Conservation (phyloP, 2,113 vertebrate genomes). For the Indicator indicator region DNA sequence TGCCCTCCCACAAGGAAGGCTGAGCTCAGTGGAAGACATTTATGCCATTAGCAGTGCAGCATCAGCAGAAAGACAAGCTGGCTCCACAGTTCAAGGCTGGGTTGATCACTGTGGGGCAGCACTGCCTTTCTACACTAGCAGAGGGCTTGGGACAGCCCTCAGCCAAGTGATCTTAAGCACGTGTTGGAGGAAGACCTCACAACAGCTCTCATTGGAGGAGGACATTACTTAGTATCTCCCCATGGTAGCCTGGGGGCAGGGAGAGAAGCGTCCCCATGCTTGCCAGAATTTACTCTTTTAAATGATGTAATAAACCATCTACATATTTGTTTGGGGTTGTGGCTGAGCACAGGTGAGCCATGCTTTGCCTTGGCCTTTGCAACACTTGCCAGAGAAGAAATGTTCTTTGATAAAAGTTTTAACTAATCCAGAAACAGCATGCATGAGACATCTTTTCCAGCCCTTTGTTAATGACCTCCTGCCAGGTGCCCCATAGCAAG, state of each 20-base stretch:
- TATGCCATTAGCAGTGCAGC: background rate
- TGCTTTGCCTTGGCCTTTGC: background rate
- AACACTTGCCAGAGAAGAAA: background rate
- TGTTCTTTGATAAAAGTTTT: background rate
- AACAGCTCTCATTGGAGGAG: background rate
- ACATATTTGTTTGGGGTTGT: background rate
- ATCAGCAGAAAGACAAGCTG: conserved; percentile 5
- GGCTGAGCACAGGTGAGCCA: background rate
- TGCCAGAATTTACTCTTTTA: conserved; percentile 35
- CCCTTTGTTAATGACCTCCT: background rate
- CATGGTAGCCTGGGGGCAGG: background rate
- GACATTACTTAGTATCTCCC: background rate
- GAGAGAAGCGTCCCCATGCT: conserved; percentile 34
- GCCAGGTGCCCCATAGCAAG: background rate
- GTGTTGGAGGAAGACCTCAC: background rate
- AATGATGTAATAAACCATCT: conserved; percentile 36
- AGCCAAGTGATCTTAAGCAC: background rate
- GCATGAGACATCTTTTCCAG: background rate
- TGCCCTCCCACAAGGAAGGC: background rate
- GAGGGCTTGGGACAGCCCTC: background rate
- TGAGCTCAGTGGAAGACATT: background rate
- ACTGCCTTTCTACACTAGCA: background rate
- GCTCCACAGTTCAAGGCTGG: background rate
- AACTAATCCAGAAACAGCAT: background rate
- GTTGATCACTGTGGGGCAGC: background rate